Conservation (phyloP, 2,888 invertebrate species). For the Macrosiphum euphorbiae region DNA sequence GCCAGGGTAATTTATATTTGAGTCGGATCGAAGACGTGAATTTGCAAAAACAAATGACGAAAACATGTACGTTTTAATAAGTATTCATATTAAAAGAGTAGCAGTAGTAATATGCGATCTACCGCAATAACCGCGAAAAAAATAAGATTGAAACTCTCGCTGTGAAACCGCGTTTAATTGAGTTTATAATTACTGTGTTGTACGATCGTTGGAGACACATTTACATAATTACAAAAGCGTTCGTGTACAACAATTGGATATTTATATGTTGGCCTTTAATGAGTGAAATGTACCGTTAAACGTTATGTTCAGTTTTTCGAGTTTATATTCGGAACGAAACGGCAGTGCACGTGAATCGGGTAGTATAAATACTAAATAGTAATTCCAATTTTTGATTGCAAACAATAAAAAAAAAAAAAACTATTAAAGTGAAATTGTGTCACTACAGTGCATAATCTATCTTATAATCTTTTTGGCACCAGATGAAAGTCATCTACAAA, state of each 20-base stretch:
- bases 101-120: not conserved
- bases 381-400: not conserved
- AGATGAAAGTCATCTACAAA: not conserved
- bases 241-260: slow-evolving; percentile 37
- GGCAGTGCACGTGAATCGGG: not conserved
- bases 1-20: slow-evolving; percentile 21
- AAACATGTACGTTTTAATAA: not conserved
- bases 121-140: not conserved
- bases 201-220: not conserved
- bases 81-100: not conserved
- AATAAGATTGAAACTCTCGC: not conserved
- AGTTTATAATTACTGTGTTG: not conserved
- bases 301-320: not conserved
- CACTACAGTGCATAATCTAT: too few relatives aligned
- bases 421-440: not conserved
- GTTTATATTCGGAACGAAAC: not conserved
- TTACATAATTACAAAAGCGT: slow-evolving; percentile 16
- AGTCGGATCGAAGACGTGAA: too few relatives aligned
- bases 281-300: slow-evolving; percentile 26
- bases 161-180: not conserved
- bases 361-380: not conserved
- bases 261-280: slow-evolving; percentile 26
- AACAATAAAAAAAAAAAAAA: not conserved
- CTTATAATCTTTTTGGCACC: not conserved
- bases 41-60: too few relatives aligned